phyloP scores from a whole-genome alignment of 2,888 invertebrate species.

The Diarsia brunnea region DNA sequence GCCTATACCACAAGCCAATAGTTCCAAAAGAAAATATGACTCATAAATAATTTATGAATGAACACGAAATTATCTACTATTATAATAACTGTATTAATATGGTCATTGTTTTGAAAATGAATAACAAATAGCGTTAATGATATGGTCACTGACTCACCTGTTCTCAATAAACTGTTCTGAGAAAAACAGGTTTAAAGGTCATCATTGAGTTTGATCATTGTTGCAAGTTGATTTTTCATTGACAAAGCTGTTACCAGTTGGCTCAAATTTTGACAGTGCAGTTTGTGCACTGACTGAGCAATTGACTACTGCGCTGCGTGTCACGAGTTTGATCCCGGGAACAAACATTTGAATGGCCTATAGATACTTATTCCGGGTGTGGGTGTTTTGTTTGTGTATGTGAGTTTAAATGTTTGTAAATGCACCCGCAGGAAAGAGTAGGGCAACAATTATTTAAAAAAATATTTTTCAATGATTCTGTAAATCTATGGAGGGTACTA shows the following conservation, averaged over 20 bases:
- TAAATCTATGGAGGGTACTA: background rate
- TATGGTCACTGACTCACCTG: conserved; percentile 54
- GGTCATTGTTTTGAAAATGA: conserved; percentile 29
- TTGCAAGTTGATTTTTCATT: background rate
- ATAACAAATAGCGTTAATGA: background rate
- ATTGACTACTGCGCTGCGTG: too few relatives aligned
- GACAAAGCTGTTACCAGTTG: background rate
- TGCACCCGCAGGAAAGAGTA: too few relatives aligned
- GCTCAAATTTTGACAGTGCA: too few relatives aligned
- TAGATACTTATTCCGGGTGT: too few relatives aligned
- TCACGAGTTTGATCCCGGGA: too few relatives aligned
- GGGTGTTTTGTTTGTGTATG: too few relatives aligned
- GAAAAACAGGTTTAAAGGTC: conserved; percentile 38
- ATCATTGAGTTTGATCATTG: conserved; percentile 4
- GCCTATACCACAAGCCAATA: background rate
- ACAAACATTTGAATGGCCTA: too few relatives aligned
- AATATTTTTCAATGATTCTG: background rate
- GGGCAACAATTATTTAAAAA: too few relatives aligned
- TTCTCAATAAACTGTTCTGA: conserved; percentile 39
- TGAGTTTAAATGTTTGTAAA: too few relatives aligned
- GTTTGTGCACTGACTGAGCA: too few relatives aligned
- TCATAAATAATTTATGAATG: background rate
- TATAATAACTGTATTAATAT: background rate
- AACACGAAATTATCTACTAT: background rate
- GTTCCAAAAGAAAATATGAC: background rate